Evolutionary conservation across 2,113 vertebrate genomes (phyloP).

Genomic region (Salvelinus alpinus): DNA sequence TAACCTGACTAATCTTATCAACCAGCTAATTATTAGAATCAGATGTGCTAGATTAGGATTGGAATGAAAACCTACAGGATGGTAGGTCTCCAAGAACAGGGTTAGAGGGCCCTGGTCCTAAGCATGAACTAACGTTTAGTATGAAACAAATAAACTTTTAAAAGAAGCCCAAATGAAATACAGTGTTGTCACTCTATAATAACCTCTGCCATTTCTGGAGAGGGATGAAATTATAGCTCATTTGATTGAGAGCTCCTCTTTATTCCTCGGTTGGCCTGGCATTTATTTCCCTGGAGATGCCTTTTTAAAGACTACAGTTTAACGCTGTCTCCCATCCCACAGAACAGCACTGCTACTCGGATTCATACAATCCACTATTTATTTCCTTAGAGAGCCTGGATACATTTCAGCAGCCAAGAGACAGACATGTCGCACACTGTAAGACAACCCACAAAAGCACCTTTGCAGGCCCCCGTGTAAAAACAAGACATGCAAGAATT

Average conservation of each 20-base stretch:
- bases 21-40: too few species aligned
- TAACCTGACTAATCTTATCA: not conserved
- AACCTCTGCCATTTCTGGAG: conserved; percentile 33
- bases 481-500: not conserved
- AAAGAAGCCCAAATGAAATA: not conserved
- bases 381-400: conserved; percentile 65
- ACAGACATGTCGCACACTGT: too few species aligned
- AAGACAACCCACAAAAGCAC: not conserved
- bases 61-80: too few species aligned
- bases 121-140: too few species aligned
- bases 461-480: not conserved
- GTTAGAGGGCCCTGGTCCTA: too few species aligned
- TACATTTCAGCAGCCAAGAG: conserved; percentile 57
- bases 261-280: conserved; percentile 46
- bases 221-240: conserved; percentile 50
- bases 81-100: too few species aligned
- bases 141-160: not conserved
- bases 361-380: conserved; percentile 56
- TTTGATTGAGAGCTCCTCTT: conserved; percentile 47
- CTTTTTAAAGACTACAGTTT: conserved; percentile 43
- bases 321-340: conserved; percentile 33
- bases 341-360: conserved; percentile 12
- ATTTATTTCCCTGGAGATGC: conserved; percentile 43
- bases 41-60: too few species aligned
- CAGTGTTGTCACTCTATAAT: conserved; percentile 25